Conservation (phyloP, 2,888 invertebrate species). For the Lapara coniferarum region DNA sequence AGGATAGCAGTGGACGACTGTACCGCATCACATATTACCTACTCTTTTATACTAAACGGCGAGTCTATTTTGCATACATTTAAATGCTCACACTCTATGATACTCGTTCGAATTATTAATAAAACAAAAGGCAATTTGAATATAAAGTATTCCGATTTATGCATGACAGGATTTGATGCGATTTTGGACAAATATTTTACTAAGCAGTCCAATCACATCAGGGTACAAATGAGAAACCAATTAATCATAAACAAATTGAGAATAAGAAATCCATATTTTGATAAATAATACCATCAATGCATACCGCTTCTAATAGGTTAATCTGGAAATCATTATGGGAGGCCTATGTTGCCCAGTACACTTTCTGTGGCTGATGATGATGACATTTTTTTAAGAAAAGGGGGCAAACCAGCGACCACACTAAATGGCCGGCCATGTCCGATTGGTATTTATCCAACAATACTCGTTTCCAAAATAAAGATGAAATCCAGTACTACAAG, state of each 20-base stretch:
- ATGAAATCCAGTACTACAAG: too few relatives aligned
- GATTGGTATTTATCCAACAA: too few relatives aligned
- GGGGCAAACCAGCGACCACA: too few relatives aligned
- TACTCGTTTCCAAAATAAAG: too few relatives aligned
- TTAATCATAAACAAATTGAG: too few relatives aligned
- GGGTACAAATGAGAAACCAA: too few relatives aligned
- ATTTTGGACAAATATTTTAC: conserved; percentile 9
- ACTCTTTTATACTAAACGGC: conserved; percentile 27
- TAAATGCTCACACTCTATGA: conserved; percentile 1
- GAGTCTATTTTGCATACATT: conserved; percentile 16
- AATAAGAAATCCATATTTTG: too few relatives aligned
- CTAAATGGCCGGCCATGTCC: too few relatives aligned
- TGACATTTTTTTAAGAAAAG: neutral
- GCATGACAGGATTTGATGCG: neutral
- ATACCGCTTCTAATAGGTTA: neutral
- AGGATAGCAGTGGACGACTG: conserved; percentile 22
- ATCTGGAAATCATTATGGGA: neutral
- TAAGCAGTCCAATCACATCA: neutral
- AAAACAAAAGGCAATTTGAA: conserved; percentile 11
- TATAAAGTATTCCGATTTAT: neutral
- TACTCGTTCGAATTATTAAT: conserved; percentile 20
- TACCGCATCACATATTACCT: conserved; percentile 2
- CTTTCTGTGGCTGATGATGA: neutral
- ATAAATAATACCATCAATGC: neutral
- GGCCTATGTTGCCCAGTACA: neutral